Base-by-base conservation (phyloP, 2,888 invertebrate species). In the Stenoptilia bipunctidactyla region DNA sequence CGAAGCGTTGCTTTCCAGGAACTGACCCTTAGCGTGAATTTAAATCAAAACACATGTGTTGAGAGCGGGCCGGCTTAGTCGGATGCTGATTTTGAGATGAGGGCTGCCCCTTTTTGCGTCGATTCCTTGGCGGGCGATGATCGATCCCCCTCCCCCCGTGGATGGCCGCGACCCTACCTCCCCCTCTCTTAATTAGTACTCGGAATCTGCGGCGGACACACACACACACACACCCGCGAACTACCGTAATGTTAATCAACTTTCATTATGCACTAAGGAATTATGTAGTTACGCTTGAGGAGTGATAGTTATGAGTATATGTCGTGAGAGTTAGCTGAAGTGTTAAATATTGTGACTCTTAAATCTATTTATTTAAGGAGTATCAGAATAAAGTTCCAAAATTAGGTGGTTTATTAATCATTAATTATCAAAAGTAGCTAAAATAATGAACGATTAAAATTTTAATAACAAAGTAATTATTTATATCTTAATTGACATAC, bases 151-250 rank as follows among this genome's bases (percentile, higher is more conserved):
- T 48, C 59, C 59, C n/a, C 52, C 69, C 71, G n/a, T n/a, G n/a
- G n/a, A n/a, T n/a, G 72, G 71, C 70, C 67, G 68, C 62, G 8
- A 3, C 68, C 70, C 71, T 62, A 70, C 66, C 67, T 83, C 86
- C 87, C 89, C 87, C 87, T 85, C 89, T 90, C 90, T 90, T 90
- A 91, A 91, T 91, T 91, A 91, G 90, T 89, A 90, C 89, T 89
- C 88, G 88, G 89, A 90, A 90, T 90, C 90, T 90, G 90, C 86
- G 88, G 89, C 89, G 89, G 90, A 90, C 90, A 89, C 89, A 88
- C 89, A 85, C 85, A 88, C 89, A 85, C 85, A 82, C 84, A 76
- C 71, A 56, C 67, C 54, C 61, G 57, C 56, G 61, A 54, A 20
- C 20, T 20, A 20, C 66, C 65, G 64, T 77, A 77, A 82, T 79